phyloP scores from a whole-genome alignment of 2,113 vertebrate species.

The Colaptes auratus region DNA sequence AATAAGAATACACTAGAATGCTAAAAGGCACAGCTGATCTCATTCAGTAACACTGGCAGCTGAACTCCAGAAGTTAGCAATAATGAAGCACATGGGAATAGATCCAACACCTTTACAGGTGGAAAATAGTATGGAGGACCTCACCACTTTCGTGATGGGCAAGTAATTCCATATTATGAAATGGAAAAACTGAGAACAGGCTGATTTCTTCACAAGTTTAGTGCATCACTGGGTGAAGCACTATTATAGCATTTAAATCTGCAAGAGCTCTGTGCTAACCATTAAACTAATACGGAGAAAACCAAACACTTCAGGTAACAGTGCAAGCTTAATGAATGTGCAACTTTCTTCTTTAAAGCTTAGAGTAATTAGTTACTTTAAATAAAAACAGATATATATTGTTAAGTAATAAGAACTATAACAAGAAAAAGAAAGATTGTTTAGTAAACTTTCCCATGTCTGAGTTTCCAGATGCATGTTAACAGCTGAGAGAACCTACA shows the following conservation, averaged over 20 bases:
- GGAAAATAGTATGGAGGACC: not conserved
- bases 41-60: not conserved
- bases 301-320: not conserved
- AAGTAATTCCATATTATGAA: not conserved
- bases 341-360: not conserved
- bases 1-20: not conserved
- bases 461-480: not conserved
- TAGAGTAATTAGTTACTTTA: not conserved
- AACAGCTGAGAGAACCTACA: not conserved
- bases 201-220: rapidly evolving
- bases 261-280: not conserved
- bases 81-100: not conserved
- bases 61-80: not conserved
- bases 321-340: not conserved
- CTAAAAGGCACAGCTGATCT: not conserved
- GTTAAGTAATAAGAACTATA: not conserved
- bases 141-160: not conserved
- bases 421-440: not conserved
- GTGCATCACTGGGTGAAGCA: not conserved
- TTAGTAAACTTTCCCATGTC: not conserved
- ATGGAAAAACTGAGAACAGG: not conserved
- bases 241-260: not conserved
- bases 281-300: not conserved
- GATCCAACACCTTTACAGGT: not conserved
- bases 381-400: not conserved